phyloP scores from a whole-genome alignment of 53 echinoderm and acorn worm species.

The Hippasteria phrygiana region DNA sequence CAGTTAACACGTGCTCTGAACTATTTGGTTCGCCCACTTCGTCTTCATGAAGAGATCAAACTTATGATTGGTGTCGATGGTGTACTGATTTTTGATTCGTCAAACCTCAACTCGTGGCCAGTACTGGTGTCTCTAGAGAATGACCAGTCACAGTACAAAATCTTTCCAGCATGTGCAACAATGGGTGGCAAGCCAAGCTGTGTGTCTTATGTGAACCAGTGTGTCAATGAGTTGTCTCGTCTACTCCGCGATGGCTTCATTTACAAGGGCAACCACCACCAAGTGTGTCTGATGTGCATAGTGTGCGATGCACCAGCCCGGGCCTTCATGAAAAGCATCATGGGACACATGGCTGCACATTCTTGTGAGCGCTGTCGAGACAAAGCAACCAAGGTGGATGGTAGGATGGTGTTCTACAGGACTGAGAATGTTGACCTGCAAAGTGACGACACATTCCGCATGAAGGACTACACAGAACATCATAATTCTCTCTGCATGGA shows the following conservation, averaged over 20 bases:
- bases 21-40: no score
- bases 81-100: slow-evolving; percentile 34
- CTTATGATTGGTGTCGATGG: no score
- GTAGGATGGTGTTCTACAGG: slow-evolving; percentile 46
- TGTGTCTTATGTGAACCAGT: slow-evolving; percentile 40
- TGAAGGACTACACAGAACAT: slow-evolving; percentile 32
- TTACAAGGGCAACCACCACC: slow-evolving; percentile 50
- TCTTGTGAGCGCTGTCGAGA: slow-evolving; percentile 27
- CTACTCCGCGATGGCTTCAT: slow-evolving; percentile 34
- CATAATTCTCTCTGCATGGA: slow-evolving; percentile 33
- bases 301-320: slow-evolving; percentile 39
- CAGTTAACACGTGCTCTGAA: no score
- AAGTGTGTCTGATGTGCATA: slow-evolving; percentile 39
- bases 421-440: slow-evolving; percentile 48
- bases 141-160: slow-evolving; percentile 45
- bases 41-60: no score
- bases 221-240: slow-evolving; percentile 31
- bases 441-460: slow-evolving; percentile 53
- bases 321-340: slow-evolving; percentile 49
- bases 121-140: slow-evolving; percentile 42
- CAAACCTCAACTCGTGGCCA: slow-evolving; percentile 37
- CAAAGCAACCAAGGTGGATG: slow-evolving; percentile 49
- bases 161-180: slow-evolving; percentile 36
- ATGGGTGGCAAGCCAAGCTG: slow-evolving; percentile 41
- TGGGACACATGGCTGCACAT: slow-evolving; percentile 51